A percentile compares a stretch with the other conserved stretches of the same genome.
phyloP scores from a whole-genome alignment of 2,888 invertebrate genomes.

The Cosmorhoe ocellata region DNA sequence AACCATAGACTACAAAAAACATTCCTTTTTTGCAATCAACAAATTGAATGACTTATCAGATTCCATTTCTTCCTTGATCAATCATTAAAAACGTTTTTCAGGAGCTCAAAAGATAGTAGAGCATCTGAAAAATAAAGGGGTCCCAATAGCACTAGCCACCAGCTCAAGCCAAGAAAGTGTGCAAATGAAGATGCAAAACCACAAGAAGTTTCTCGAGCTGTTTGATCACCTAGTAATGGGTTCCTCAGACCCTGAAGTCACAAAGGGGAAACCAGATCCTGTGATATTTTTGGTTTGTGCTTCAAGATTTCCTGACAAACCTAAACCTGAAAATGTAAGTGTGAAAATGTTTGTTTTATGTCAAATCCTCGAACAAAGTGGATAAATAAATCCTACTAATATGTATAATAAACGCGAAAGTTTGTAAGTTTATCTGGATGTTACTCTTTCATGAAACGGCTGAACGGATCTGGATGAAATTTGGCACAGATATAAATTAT shows the following conservation, averaged over 20 bases:
- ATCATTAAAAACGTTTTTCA: constrained; percentile 53
- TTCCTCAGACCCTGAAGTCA: constrained; percentile 91
- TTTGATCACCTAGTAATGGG: constrained; percentile 91
- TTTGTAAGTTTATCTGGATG: no score
- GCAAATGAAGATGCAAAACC: constrained; percentile 85
- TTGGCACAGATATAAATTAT: no score
- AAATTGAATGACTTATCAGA: no score
- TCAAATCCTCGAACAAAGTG: background rate
- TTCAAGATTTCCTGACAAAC: constrained; percentile 85
- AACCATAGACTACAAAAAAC: no score
- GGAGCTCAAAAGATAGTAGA: constrained; percentile 89
- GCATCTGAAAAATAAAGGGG: constrained; percentile 86
- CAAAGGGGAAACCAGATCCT: constrained; percentile 93
- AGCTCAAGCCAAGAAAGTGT: constrained; percentile 89
- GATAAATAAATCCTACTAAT: no score
- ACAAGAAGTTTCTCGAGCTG: constrained; percentile 84
- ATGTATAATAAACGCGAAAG: no score
- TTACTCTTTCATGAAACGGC: no score
- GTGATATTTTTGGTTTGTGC: constrained; percentile 92
- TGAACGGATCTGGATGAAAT: no score
- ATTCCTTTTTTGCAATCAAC: no score
- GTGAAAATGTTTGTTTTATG: background rate
- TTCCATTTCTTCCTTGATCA: no score
- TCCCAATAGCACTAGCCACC: constrained; percentile 94
- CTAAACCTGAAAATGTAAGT: constrained; percentile 82